phyloP scores from a whole-genome alignment of 2,113 vertebrate genomes.

The Sinosuthora webbiana region DNA sequence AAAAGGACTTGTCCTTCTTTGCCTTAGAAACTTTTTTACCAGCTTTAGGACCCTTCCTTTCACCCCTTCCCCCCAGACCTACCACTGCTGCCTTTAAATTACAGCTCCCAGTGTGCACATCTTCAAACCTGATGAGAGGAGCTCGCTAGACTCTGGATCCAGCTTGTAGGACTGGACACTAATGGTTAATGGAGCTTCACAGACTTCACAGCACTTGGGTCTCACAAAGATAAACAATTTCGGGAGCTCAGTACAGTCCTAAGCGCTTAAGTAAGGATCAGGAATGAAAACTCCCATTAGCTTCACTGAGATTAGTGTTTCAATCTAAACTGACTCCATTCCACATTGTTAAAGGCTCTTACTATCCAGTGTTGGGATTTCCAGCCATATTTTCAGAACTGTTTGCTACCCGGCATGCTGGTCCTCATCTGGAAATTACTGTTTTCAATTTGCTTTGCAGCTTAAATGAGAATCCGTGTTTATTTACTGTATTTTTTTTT shows the following conservation, averaged over 20 bases:
- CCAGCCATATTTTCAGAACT: not conserved
- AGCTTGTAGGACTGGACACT: not conserved
- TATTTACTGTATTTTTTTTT: not conserved
- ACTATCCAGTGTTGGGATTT: not conserved
- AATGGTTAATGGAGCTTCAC: not conserved
- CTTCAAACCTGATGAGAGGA: not conserved
- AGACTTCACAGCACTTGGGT: not conserved
- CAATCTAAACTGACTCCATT: slow-evolving; percentile 10
- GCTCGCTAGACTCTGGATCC: not conserved
- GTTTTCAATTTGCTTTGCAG: not conserved
- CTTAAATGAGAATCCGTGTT: not conserved
- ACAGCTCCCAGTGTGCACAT: not conserved
- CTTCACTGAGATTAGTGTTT: not conserved
- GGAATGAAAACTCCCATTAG: slow-evolving; percentile 21
- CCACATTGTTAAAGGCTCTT: not conserved
- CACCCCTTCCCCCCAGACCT: not conserved
- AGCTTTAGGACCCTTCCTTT: not conserved
- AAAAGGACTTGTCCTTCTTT: not conserved
- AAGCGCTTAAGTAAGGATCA: not conserved
- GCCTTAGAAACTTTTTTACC: not conserved
- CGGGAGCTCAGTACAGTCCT: not conserved
- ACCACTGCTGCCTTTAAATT: not conserved
- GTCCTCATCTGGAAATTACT: not conserved
- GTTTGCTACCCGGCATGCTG: not conserved
- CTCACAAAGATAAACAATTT: not conserved